A percentile compares a stretch with the other conserved stretches of the same genome.
phyloP scores from a whole-genome alignment of 2,888 invertebrate genomes.

The Oasisia sp. region DNA sequence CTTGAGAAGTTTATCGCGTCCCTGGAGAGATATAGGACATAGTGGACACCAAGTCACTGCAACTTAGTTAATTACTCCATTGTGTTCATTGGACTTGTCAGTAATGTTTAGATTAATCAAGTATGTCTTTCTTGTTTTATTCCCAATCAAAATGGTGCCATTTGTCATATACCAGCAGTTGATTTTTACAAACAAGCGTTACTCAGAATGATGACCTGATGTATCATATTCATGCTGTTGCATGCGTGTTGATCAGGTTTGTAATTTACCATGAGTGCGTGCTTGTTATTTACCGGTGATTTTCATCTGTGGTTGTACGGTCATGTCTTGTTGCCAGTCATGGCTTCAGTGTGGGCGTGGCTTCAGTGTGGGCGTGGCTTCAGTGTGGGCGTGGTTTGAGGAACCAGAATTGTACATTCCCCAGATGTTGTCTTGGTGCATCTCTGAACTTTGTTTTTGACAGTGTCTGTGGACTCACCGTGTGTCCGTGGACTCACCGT shows the following conservation, averaged over 20 bases:
- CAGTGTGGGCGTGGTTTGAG: neutral
- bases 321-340: too few relatives aligned
- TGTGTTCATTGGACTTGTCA: neutral
- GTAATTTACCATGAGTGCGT: neutral
- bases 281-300: neutral
- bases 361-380: too few relatives aligned
- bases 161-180: neutral
- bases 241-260: neutral
- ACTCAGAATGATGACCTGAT: too few relatives aligned
- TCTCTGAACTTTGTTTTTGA: too few relatives aligned
- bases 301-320: neutral
- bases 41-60: neutral
- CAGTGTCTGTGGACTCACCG: neutral
- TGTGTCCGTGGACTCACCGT: neutral
- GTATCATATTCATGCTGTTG: too few relatives aligned
- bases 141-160: neutral
- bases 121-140: neutral
- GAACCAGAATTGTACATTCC: neutral
- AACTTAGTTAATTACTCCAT: neutral
- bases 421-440: neutral
- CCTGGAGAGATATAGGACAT: neutral
- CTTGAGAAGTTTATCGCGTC: neutral
- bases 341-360: too few relatives aligned
- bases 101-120: too few relatives aligned
- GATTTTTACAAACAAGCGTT: too few relatives aligned